Percentiles rank a stretch among this genome's conserved stretches.
Conservation (phyloP, 2,113 vertebrate genomes). For the Urocitellus parryii region DNA sequence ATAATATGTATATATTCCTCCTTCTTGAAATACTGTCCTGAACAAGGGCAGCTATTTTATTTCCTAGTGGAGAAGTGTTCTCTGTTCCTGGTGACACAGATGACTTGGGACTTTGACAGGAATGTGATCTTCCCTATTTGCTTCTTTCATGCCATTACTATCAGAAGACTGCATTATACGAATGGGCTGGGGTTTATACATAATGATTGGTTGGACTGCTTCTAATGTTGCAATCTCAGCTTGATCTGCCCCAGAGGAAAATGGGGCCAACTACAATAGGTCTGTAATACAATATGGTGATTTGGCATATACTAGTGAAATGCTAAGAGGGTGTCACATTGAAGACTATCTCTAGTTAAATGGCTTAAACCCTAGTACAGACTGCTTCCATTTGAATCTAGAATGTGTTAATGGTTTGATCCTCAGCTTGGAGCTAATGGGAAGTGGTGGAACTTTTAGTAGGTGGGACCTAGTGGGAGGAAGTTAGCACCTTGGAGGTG, state of each 20-base stretch:
- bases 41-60: not conserved
- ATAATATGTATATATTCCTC: not conserved
- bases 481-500: not conserved
- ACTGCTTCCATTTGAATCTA: not conserved
- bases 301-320: not conserved
- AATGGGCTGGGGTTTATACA: slow-evolving; percentile 30
- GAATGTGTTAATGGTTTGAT: not conserved
- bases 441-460: not conserved
- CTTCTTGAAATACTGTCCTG: not conserved
- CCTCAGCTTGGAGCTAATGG: not conserved
- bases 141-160: not conserved
- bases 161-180: slow-evolving; percentile 20
- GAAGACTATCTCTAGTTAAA: not conserved
- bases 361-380: not conserved
- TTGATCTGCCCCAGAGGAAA: slow-evolving; percentile 41
- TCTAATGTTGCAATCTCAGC: slow-evolving; percentile 12
- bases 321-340: not conserved
- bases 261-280: not conserved
- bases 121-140: not conserved
- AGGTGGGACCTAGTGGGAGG: not conserved
- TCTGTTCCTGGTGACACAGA: not conserved
- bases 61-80: not conserved
- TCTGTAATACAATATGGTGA: not conserved
- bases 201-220: not conserved
- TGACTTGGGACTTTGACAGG: not conserved